phyloP scores from a whole-genome alignment of 2,113 vertebrate species.

The Macquaria ambigua region DNA sequence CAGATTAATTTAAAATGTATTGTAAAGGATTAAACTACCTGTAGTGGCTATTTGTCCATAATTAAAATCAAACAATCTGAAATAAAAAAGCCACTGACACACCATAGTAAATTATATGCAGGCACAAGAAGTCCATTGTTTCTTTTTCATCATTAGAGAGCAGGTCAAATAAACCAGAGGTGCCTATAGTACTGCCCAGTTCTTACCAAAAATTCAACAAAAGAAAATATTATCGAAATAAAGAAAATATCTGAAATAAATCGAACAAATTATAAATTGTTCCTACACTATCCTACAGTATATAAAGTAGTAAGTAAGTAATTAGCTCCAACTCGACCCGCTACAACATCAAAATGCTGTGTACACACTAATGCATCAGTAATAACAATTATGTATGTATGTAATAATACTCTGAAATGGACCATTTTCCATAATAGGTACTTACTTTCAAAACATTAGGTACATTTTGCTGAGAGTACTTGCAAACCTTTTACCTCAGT shows the following conservation, averaged over 20 bases:
- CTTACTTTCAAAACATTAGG: background rate
- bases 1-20: background rate
- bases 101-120: background rate
- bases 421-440: background rate
- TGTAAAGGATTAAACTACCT: background rate
- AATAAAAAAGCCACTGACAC: background rate
- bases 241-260: background rate
- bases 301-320: background rate
- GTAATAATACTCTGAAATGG: background rate
- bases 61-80: background rate
- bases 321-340: too few species aligned
- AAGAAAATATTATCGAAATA: background rate
- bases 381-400: background rate
- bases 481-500: background rate
- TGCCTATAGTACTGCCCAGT: background rate
- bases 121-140: background rate
- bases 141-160: too few species aligned
- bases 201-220: background rate
- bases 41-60: background rate
- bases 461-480: background rate
- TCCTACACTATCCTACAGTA: background rate
- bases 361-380: background rate
- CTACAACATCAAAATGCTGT: background rate
- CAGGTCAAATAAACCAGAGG: too few species aligned
- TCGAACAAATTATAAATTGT: background rate